phyloP scores from a whole-genome alignment of 2,113 vertebrate genomes.

The Sisor rabdophorus region DNA sequence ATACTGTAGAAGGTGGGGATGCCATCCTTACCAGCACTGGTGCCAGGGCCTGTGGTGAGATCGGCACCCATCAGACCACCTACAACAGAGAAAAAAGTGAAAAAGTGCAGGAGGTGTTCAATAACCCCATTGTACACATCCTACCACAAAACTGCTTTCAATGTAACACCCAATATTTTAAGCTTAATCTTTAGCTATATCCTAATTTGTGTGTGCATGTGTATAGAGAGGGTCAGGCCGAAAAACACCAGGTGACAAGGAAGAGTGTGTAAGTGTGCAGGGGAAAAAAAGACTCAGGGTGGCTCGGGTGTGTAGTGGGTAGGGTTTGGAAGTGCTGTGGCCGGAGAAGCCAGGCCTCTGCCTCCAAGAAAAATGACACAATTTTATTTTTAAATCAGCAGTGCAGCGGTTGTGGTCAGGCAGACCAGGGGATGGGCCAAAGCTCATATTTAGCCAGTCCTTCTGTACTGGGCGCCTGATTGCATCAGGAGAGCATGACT shows the following conservation, averaged over 20 bases:
- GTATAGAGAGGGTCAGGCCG: not conserved
- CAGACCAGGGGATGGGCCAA: slow-evolving; percentile 59
- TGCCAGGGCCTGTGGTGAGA: slow-evolving; percentile 97
- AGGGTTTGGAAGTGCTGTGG: not conserved
- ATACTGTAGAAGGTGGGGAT: slow-evolving; percentile 58
- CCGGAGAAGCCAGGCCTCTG: slow-evolving; percentile 35
- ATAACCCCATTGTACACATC: slow-evolving; percentile 29
- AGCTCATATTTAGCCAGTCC: slow-evolving; percentile 71
- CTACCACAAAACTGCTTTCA: slow-evolving; percentile 25
- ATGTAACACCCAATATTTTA: slow-evolving; percentile 35
- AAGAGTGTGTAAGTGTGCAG: slow-evolving; percentile 25
- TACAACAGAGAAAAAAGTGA: slow-evolving; percentile 65
- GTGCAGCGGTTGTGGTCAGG: slow-evolving; percentile 67
- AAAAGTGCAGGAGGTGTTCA: slow-evolving; percentile 41
- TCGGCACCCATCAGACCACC: slow-evolving; percentile 99
- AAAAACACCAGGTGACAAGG: slow-evolving; percentile 27
- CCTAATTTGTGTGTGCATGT: not conserved
- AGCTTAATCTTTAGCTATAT: slow-evolving; percentile 7
- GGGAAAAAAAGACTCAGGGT: slow-evolving; percentile 30
- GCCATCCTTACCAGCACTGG: slow-evolving; percentile 92
- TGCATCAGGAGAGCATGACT: slow-evolving; percentile 48
- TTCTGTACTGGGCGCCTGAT: slow-evolving; percentile 59
- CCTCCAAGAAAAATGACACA: slow-evolving; percentile 68
- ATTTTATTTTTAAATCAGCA: slow-evolving; percentile 71
- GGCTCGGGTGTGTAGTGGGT: not conserved